Evolutionary conservation across 2,797 vertebrate genomes (phyloP), one percentile per base, ranked within the genome.

Genomic region (Craterocephalus amniculus): DNA sequence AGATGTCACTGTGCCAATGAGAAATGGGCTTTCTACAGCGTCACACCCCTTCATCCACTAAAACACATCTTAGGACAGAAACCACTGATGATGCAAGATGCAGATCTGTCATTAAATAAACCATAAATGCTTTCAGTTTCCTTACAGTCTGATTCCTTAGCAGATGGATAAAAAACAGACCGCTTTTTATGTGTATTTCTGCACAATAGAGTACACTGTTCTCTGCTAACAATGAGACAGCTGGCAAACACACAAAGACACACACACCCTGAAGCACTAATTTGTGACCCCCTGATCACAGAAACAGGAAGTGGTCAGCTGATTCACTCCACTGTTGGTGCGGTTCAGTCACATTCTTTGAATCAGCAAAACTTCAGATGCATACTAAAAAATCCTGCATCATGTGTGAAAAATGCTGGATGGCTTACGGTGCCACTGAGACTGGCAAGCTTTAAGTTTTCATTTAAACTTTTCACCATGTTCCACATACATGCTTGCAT

Each of bases 1-100:
- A 93, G 93, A 83, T 91, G 93, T 86, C 92, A 68, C 74, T 88
- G 74, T 72, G 64, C 56, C 18, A 40, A 56, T 35, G 72, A 74
- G 40, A 71, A 48, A 59, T 61, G 48, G 18, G 70, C 22, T 74
- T 55, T 63, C 20, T 58, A 5, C 0, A 36, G 40, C 81, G 81
- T 59, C 51, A 74, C 89, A 55, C 89, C 85, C 88, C 75, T 84
- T 36, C 24, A 31, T 68, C 40, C 9, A 54, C 68, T 52, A 31
- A 59, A 63, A 43, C 24, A 66, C 27, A 64, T 51, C 11, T 14
- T 32, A 4, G 1, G 66, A 58, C 35, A 9, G 20, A 64, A 40
- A 22, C 48, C 52, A 51, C 54, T 20, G 60, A 78, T 51, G 76
- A 76, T 49, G 18, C 13, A 57, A 51, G 26, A 35, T 13, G 11